Evolutionary conservation across 2,888 invertebrate species (phyloP), one percentile per base, ranked within the genome.

Genomic region (Drosophila sordidula): DNA sequence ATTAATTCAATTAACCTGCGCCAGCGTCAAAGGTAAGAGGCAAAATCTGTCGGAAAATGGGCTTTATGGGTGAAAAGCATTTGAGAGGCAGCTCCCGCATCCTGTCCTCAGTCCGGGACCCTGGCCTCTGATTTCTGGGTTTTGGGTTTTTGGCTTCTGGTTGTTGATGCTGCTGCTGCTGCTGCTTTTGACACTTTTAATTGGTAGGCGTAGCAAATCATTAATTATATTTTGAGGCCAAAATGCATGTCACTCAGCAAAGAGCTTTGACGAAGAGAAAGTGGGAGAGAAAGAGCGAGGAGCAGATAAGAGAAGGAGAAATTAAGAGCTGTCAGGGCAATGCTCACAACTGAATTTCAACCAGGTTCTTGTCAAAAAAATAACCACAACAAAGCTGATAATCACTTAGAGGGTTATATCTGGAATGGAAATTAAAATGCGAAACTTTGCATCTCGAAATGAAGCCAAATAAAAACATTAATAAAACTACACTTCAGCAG

Each of bases 1-100:
- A 87, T 84, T 87, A 87, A 86, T 89, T 89, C 78, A 86, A 86
- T 86, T 89, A 86, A 87, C 76, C 76, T 69, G 73, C 56, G 38
- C 61, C 55, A 70, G 22, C 58, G 36, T 41, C 34, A 63, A 66
- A 56, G 65, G 59, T 70, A 51, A 45, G 45, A 75, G 47, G 25
- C 38, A 36, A 63, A 65, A 65, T 66, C 45, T 65, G 67, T 57
- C 54, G 29, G 50, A 49, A 70, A 66, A 65, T 64, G 62, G 34
- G 50, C 63, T 64, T 70, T 56, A 69, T 56, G 75, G 74, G 57
- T 58, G 61, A 57, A 59, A 59, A 57, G 36, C 68, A 66, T 70
- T 83, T 71, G 70, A 67, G 70, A 70, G 67, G 14, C 57, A 18
- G 25, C 29, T 54, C 11, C 41, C 41, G 52, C 47, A 54, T 61